Conservation (phyloP, 2,888 invertebrate species). For the Chrysolina americana region DNA sequence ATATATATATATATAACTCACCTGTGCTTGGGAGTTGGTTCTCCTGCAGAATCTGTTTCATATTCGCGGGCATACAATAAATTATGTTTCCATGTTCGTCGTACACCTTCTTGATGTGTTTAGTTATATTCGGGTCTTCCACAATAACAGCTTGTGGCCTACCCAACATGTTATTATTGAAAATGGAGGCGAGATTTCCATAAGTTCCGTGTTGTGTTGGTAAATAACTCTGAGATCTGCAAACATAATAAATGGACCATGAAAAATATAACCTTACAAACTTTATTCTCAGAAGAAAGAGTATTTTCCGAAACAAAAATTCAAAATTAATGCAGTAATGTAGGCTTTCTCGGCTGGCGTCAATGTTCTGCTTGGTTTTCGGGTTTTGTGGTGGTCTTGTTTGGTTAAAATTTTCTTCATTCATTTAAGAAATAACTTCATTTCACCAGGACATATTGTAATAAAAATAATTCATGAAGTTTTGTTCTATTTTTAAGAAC, state of each 20-base stretch:
- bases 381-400: too few relatives aligned
- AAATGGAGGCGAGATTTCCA: constrained; percentile 78
- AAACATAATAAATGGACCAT: background rate
- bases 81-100: constrained; percentile 77
- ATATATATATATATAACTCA: too few relatives aligned
- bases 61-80: constrained; percentile 75
- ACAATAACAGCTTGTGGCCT: constrained; percentile 71
- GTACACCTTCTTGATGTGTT: constrained; percentile 75
- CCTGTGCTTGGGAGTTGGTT: constrained; percentile 66
- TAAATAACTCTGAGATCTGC: constrained; percentile 65
- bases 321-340: too few relatives aligned
- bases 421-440: too few relatives aligned
- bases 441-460: too few relatives aligned
- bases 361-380: too few relatives aligned
- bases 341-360: too few relatives aligned
- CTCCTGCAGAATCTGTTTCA: constrained; percentile 68
- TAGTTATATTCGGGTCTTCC: constrained; percentile 74
- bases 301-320: too few relatives aligned
- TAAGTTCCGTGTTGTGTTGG: constrained; percentile 74
- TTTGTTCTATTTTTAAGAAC: too few relatives aligned
- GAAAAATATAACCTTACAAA: background rate
- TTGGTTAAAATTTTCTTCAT: too few relatives aligned
- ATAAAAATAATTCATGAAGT: too few relatives aligned
- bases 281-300: too few relatives aligned
- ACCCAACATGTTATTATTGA: constrained; percentile 68